Evolutionary conservation across 2,797 vertebrate genomes (phyloP).

Genomic region (Anableps anableps): DNA sequence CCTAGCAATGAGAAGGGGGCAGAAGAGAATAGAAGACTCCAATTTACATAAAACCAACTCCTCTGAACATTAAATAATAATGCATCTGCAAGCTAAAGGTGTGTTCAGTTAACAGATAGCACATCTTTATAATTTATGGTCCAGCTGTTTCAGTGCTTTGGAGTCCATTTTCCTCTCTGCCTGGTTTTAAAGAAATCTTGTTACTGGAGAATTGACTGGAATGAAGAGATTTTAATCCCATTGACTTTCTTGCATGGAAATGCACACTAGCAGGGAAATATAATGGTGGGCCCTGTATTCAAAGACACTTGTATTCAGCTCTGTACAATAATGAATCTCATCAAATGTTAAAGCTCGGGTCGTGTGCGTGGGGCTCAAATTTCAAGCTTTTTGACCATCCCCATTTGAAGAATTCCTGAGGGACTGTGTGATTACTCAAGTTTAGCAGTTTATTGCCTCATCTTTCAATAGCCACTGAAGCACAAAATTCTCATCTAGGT

Average conservation of each 20-base stretch:
- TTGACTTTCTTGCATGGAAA: slow-evolving; percentile 92
- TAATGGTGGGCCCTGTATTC: slow-evolving; percentile 94
- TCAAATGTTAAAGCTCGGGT: slow-evolving; percentile 91
- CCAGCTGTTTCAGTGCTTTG: slow-evolving; percentile 98
- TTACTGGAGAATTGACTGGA: slow-evolving; percentile 99
- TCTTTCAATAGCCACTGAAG: slow-evolving; percentile 99
- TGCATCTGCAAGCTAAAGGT: slow-evolving; percentile 96
- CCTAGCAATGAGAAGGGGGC: slow-evolving; percentile 93
- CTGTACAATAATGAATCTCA: slow-evolving; percentile 97
- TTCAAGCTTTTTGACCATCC: slow-evolving; percentile 98
- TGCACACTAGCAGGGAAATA: slow-evolving; percentile 93
- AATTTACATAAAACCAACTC: slow-evolving; percentile 98
- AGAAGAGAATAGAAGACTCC: slow-evolving; percentile 92
- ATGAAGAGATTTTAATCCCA: slow-evolving; percentile 99
- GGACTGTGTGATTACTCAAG: slow-evolving; percentile 99
- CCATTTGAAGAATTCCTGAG: slow-evolving; percentile 95
- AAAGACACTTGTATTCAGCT: slow-evolving; percentile 96
- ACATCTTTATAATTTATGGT: slow-evolving; percentile 99
- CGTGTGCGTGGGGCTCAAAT: slow-evolving; percentile 89
- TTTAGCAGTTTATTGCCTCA: slow-evolving; percentile 99
- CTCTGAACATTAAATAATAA: slow-evolving; percentile 99
- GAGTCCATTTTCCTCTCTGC: slow-evolving; percentile 94
- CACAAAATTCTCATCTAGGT: slow-evolving; percentile 99
- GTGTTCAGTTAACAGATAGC: slow-evolving; percentile 98
- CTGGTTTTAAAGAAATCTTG: slow-evolving; percentile 99